Evolutionary conservation across 23 tunicate species (phyloP).

Genomic region (Styela plicata): DNA sequence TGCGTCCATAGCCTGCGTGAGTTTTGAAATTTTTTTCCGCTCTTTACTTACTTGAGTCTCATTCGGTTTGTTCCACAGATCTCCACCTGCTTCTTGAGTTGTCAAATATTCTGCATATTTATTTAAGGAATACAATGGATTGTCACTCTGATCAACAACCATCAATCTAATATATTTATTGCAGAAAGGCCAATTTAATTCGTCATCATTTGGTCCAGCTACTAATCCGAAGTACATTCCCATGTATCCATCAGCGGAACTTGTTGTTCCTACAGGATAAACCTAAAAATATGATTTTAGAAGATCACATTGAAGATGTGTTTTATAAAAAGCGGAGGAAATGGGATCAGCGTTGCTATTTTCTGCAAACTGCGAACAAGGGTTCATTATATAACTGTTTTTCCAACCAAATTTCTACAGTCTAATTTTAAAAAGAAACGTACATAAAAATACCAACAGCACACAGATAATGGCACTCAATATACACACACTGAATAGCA

Average conservation of each 20-base stretch:
- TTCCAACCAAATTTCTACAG: too few species aligned
- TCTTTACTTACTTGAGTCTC: too few species aligned
- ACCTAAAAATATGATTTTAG: slow-evolving; percentile 41
- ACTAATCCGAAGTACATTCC: slow-evolving; percentile 64
- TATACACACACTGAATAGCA: too few species aligned
- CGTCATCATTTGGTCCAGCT: slow-evolving; percentile 67
- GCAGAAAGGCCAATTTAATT: slow-evolving; percentile 78
- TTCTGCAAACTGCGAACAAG: too few species aligned
- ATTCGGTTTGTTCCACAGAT: slow-evolving; percentile 71
- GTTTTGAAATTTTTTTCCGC: too few species aligned
- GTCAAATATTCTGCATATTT: slow-evolving; percentile 49
- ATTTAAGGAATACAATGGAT: slow-evolving; percentile 53
- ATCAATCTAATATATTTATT: slow-evolving; percentile 50
- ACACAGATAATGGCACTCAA: too few species aligned
- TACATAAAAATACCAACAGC: too few species aligned
- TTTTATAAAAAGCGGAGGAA: too few species aligned
- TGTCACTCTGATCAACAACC: slow-evolving; percentile 64
- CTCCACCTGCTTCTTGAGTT: slow-evolving; percentile 32
- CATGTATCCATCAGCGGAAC: slow-evolving; percentile 60
- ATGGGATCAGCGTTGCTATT: too few species aligned
- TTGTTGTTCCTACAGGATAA: slow-evolving; percentile 57
- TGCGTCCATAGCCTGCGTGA: not conserved
- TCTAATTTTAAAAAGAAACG: too few species aligned
- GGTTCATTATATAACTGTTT: too few species aligned
- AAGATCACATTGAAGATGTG: too few species aligned